These are phyloP conservation scores for Beris chalybata DNA, from an alignment of 2,888 invertebrate species.

Conservation along the genomic window DNA sequence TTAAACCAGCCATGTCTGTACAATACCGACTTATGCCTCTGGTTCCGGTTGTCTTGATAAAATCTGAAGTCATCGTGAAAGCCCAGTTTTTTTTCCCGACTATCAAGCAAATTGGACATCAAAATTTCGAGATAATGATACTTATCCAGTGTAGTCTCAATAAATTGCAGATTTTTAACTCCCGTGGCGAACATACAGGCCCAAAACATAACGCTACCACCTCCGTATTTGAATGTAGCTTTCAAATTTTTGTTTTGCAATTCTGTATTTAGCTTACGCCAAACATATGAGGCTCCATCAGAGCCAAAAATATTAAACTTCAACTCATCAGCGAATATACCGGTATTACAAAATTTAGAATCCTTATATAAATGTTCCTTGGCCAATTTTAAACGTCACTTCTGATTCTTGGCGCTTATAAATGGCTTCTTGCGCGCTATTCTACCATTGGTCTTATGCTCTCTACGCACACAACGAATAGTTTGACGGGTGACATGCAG, in stretches of 20 bases:
- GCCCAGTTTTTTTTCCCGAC: slow-evolving; percentile 6
- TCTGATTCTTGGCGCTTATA: slow-evolving; percentile 5
- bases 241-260: too few species aligned
- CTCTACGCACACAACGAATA: slow-evolving; percentile 4
- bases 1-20: not conserved
- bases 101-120: slow-evolving; percentile 3
- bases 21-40: slow-evolving; percentile 1
- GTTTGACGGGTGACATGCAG: slow-evolving; percentile 7
- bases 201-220: slow-evolving; percentile 13
- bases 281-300: too few species aligned
- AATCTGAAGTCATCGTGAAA: slow-evolving; percentile 7
- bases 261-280: too few species aligned
- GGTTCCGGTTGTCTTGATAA: slow-evolving; percentile 10
- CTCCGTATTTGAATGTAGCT: too few species aligned
- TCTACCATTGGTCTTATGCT: slow-evolving; percentile 7
- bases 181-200: slow-evolving; percentile 2
- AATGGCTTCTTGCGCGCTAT: slow-evolving; percentile 9
- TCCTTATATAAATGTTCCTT: too few species aligned
- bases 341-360: too few species aligned
- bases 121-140: slow-evolving; percentile 8
- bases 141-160: slow-evolving; percentile 11
- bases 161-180: slow-evolving; percentile 8
- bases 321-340: too few species aligned
- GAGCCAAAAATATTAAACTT: too few species aligned
- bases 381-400: not conserved